These are phyloP conservation scores for Nudaria mundana DNA, from an alignment of 2,888 invertebrate species.

Conservation along the genomic window DNA sequence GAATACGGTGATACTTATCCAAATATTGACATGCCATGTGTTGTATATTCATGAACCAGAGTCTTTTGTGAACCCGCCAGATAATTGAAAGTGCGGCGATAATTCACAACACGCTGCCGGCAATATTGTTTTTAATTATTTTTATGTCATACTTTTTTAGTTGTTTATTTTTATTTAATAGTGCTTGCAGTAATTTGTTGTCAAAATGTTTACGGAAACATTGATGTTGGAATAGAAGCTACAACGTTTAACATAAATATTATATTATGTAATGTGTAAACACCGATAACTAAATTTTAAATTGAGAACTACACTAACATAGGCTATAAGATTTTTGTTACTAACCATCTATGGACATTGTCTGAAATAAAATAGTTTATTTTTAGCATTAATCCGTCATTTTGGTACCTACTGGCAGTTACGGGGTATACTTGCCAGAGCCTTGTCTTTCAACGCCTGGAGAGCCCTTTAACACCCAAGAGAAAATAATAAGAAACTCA, in stretches of 20 bases:
- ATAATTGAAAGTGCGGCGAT: conserved; percentile 23
- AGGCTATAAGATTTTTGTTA: too few relatives aligned
- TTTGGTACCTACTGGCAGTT: not conserved
- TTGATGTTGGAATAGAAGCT: too few relatives aligned
- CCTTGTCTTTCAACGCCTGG: too few relatives aligned
- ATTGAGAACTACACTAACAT: too few relatives aligned
- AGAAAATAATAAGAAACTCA: too few relatives aligned
- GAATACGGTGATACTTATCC: conserved; percentile 23
- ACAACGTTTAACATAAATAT: not conserved
- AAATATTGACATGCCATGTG: conserved; percentile 31
- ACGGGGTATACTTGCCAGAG: too few relatives aligned
- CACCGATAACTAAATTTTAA: too few relatives aligned
- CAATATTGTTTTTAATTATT: conserved; percentile 10
- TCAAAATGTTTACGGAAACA: not conserved
- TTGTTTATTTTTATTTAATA: conserved; percentile 7
- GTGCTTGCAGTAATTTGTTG: conserved; percentile 1
- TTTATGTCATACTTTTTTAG: conserved; percentile 6
- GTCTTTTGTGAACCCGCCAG: conserved; percentile 14
- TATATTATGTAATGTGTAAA: too few relatives aligned
- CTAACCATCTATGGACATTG: too few relatives aligned
- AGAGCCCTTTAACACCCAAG: too few relatives aligned
- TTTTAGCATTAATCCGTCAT: too few relatives aligned
- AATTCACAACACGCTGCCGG: conserved; percentile 8
- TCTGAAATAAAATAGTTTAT: not conserved
- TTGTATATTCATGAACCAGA: conserved; percentile 17